Percentiles rank a stretch among this genome's conserved stretches.
Conservation (phyloP, 2,797 vertebrate genomes). For the Phrynocephalus forsythii region DNA sequence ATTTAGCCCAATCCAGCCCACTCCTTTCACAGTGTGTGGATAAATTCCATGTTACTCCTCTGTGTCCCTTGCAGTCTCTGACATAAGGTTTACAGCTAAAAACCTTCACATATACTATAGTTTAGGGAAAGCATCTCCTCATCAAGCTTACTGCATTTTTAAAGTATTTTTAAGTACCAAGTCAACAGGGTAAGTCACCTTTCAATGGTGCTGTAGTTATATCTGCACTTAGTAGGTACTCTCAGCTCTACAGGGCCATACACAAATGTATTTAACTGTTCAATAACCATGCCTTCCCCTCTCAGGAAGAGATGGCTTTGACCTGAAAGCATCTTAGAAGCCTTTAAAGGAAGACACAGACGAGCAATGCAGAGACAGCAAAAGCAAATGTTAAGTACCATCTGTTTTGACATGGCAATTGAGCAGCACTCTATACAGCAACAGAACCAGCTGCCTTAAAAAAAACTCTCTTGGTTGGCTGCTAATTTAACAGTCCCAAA, state of each 20-base stretch:
- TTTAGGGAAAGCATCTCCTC: background rate
- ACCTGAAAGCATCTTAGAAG: conserved; percentile 47
- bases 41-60: conserved; percentile 8
- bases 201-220: conserved; percentile 21
- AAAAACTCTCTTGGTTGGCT: conserved; percentile 37
- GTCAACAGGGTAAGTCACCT: conserved; percentile 44
- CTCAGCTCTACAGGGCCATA: conserved; percentile 41
- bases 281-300: conserved; percentile 50
- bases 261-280: conserved; percentile 49
- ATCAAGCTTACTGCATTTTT: background rate
- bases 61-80: fast-evolving
- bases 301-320: conserved; percentile 50
- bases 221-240: conserved; percentile 44
- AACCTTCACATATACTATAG: background rate
- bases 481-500: conserved; percentile 19
- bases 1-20: too few species aligned
- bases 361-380: conserved; percentile 41
- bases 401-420: conserved; percentile 63
- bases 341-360: conserved; percentile 64
- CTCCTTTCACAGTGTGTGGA: background rate
- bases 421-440: conserved; percentile 43
- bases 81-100: background rate
- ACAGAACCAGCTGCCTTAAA: conserved; percentile 29
- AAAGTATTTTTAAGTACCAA: conserved; percentile 1
- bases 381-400: conserved; percentile 53